These are phyloP conservation scores for Apis mellifera DNA, from an alignment of 1,140 invertebrate species.

Conservation along the genomic window Amel_HAv3.1 CM009937.2:10268001-10268500, in stretches of 20 bases:
- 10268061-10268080: neutral
- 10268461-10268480: neutral
- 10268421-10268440: neutral
- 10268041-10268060: too few species aligned
- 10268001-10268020: too few species aligned
- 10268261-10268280: slow-evolving; percentile 24
- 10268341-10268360: neutral
- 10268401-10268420: neutral
- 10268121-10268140: neutral
- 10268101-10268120: too few species aligned
- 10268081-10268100: too few species aligned
- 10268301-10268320: neutral
- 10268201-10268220: slow-evolving; percentile 26
- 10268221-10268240: slow-evolving; percentile 19
- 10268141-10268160: slow-evolving; percentile 8
- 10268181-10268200: slow-evolving; percentile 24
- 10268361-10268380: neutral
- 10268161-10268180: slow-evolving; percentile 17
- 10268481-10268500: neutral
- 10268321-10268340: neutral
- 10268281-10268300: neutral
- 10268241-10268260: slow-evolving; percentile 50
- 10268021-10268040: too few species aligned
- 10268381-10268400: neutral
- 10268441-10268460: neutral